These are phyloP conservation scores for Dicyrtoma fusca DNA, from an alignment of 2,888 invertebrate species.

Conservation along the genomic window DNA sequence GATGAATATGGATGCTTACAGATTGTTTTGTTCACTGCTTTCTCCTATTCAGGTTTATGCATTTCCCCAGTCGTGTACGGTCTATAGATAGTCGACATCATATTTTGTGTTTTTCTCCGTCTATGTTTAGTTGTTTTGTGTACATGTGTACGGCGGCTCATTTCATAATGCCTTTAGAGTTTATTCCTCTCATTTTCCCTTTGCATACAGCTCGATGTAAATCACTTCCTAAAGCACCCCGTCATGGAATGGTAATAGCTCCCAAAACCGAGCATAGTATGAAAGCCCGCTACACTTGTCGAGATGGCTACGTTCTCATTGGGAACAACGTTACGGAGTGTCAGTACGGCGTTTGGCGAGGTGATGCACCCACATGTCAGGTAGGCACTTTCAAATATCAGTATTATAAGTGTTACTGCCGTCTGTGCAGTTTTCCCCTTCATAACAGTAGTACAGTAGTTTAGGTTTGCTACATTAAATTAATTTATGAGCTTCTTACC, in stretches of 20 bases:
- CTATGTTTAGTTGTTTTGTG: too few species aligned
- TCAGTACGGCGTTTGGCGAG: conserved; percentile 93
- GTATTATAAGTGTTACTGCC: too few species aligned
- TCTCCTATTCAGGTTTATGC: too few species aligned
- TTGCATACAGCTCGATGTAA: conserved; percentile 70
- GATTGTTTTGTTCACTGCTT: too few species aligned
- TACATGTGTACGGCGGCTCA: too few species aligned
- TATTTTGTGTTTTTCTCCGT: too few species aligned
- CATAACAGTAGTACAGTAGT: neutral
- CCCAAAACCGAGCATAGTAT: conserved; percentile 97
- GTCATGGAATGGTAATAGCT: conserved; percentile 94
- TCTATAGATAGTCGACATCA: too few species aligned
- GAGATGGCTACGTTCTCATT: conserved; percentile 85
- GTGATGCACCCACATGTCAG: conserved; percentile 78
- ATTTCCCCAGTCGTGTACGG: too few species aligned
- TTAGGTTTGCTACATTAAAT: too few species aligned
- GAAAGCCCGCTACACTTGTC: conserved; percentile 89
- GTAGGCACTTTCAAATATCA: conserved; percentile 58
- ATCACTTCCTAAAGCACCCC: conserved; percentile 78
- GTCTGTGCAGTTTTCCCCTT: neutral
- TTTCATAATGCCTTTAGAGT: too few species aligned
- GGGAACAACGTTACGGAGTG: conserved; percentile 82
- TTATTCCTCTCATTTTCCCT: too few species aligned
- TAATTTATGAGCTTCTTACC: too few species aligned
- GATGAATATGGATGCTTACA: neutral